Evolutionary conservation across 2,113 vertebrate genomes (phyloP).

Genomic region (Notechis scutatus): DNA sequence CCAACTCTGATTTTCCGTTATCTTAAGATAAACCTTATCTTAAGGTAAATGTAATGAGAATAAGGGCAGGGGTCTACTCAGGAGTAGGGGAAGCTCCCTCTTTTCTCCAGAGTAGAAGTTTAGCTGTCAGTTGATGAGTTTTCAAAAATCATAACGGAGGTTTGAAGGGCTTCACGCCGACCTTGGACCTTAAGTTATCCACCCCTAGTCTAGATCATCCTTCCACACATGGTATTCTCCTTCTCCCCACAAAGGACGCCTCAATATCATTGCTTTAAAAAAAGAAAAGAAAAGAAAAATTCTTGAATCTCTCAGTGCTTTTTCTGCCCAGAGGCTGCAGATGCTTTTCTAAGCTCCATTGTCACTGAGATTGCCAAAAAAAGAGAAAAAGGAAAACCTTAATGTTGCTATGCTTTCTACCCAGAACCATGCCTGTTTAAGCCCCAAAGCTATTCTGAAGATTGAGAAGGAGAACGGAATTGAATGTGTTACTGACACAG

Average conservation of each 20-base stretch:
- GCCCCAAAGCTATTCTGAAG: constrained; percentile 45
- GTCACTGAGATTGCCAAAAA: background rate
- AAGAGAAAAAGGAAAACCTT: background rate
- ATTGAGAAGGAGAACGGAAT: constrained; percentile 24
- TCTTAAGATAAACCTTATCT: no score
- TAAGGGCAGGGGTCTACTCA: background rate
- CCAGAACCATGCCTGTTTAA: constrained; percentile 46
- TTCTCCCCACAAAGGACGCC: background rate
- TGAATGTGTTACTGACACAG: constrained; percentile 7
- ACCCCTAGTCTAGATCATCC: background rate
- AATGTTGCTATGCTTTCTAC: constrained; percentile 28
- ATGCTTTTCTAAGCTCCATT: background rate
- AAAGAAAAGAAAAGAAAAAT: background rate
- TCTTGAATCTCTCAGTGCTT: background rate
- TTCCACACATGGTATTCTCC: background rate
- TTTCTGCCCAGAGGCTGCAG: background rate
- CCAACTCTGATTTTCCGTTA: no score
- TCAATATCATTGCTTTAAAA: background rate
- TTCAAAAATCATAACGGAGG: no score
- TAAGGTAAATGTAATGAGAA: background rate
- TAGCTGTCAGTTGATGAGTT: background rate
- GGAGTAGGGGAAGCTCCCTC: background rate
- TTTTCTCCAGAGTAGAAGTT: background rate
- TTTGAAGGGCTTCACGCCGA: no score
- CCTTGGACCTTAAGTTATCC: background rate